Evolutionary conservation across 23 tunicate genomes (phyloP).

Genomic region (Clavelina lepadiformis): DNA sequence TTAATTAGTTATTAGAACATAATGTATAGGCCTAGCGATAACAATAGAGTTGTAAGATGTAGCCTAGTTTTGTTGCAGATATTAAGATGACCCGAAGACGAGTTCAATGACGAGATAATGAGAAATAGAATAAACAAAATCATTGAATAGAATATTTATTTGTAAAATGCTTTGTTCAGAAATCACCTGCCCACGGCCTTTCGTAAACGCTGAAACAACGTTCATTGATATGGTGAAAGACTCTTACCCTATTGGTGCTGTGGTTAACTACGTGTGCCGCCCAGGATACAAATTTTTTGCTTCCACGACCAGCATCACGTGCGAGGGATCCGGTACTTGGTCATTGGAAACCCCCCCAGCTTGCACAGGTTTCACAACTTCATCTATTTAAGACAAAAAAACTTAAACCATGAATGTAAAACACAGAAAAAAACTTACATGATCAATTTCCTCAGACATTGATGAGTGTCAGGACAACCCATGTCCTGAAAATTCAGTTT

Average conservation of each 20-base stretch:
- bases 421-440: too few species aligned
- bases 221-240: background rate
- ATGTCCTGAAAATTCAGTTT: conserved; percentile 58
- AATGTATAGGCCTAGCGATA: too few species aligned
- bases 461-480: conserved; percentile 44
- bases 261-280: background rate
- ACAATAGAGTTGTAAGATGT: too few species aligned
- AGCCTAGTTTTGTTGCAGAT: too few species aligned
- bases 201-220: conserved; percentile 7
- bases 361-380: conserved; percentile 55
- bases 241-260: background rate
- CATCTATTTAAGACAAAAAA: too few species aligned
- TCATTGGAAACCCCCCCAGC: conserved; percentile 15
- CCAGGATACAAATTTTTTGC: conserved; percentile 4
- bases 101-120: background rate
- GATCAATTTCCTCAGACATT: too few species aligned
- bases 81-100: too few species aligned
- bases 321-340: conserved; percentile 7
- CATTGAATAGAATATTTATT: background rate
- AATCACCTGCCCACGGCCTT: conserved; percentile 3
- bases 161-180: conserved; percentile 6
- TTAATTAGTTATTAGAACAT: too few species aligned
- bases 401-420: too few species aligned
- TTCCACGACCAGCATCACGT: background rate
- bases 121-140: background rate